Evolutionary conservation across 2,113 vertebrate genomes (phyloP).

Genomic region (Rhizomys pruinosus): DNA sequence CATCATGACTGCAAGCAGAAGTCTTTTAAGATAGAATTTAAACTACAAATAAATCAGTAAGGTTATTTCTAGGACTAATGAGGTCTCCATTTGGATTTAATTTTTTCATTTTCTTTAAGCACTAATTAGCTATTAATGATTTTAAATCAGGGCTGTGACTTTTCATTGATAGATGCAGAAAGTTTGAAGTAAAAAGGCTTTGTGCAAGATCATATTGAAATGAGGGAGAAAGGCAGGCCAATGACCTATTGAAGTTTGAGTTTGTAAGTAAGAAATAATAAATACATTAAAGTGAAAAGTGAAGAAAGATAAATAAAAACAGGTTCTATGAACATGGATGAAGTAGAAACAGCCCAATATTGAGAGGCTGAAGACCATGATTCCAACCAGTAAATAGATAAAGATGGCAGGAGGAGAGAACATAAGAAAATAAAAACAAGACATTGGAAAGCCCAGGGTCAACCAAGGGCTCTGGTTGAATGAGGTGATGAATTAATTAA

Average conservation of each 20-base stretch:
- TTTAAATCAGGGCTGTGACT: background rate
- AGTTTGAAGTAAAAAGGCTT: background rate
- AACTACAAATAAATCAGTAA: background rate
- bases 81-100: background rate
- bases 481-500: conserved; percentile 7
- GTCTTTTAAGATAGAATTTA: background rate
- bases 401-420: background rate
- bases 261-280: background rate
- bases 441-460: background rate
- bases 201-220: background rate
- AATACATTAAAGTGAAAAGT: background rate
- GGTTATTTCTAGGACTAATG: background rate
- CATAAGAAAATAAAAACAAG: background rate
- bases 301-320: background rate
- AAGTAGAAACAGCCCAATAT: background rate
- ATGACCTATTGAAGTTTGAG: background rate
- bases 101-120: background rate
- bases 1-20: background rate
- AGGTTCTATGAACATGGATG: background rate
- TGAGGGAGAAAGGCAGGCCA: background rate
- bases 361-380: background rate
- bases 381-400: background rate
- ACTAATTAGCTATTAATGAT: background rate
- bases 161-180: background rate
- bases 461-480: background rate